Evolutionary conservation across 2,888 invertebrate genomes (phyloP), one percentile per base, ranked within the genome.

Genomic region (Apomyelois bistriatella): DNA sequence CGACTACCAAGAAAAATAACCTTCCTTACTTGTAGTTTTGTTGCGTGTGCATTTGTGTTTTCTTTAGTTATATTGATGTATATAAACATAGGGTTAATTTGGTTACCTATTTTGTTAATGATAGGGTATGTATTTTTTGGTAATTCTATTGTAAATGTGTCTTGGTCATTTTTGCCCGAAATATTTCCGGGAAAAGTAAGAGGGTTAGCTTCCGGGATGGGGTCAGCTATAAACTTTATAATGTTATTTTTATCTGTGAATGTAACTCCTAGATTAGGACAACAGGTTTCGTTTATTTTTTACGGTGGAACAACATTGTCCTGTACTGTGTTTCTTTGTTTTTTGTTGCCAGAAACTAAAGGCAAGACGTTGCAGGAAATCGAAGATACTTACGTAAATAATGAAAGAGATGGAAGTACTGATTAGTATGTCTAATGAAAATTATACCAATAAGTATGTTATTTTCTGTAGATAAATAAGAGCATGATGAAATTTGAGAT

Each of bases 321-420:
- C n/a, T 13, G 41, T 12, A 12, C 46, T 30, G 9, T 53, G n/a
- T 16, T 53, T 28, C 48, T 73, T 13, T 56, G 46, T 47, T 70
- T 66, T 53, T 43, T 71, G n/a, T 55, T 76, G 38, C 74, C 74
- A 7, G 70, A 74, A 48, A 74, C 74, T 0, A 62, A 64, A 53
- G 91, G 60, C 93, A 95, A 74, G 94, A 96, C 84, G 92, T 95
- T 68, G 35, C 40, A 42, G 42, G 41, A 49, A 48, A 49, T 54
- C 15, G 47, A 57, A 46, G 53, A 57, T 53, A 16, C n/a, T 35
- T 55, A 49, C 16, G 16, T 40, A 1, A 40, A 40, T 16, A 40
- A 40, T 7, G 15, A 9, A 15, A 16, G 15, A 15, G 8, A 9
- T 40, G 9, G 9, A 9, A 15, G 16, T 15, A 13, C 9, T 10